These are phyloP conservation scores for Harlomillsia oculata DNA, from an alignment of 1,140 invertebrate genomes.

Conservation along the genomic window DNA sequence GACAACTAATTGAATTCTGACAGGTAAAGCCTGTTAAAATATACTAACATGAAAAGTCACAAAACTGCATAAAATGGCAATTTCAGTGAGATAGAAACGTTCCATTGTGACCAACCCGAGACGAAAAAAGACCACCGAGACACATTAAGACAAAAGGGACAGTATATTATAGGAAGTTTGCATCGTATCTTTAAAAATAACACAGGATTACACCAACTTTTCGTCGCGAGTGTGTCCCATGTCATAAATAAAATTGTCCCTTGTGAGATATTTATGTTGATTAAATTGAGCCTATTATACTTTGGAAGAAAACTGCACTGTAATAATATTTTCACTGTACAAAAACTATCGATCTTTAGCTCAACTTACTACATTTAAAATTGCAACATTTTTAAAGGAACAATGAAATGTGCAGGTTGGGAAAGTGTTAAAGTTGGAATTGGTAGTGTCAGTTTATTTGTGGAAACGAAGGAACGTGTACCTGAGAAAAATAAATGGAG, in stretches of 20 bases:
- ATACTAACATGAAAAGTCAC: neutral
- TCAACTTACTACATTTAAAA: neutral
- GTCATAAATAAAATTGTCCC: conserved; percentile 27
- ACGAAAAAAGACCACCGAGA: no score
- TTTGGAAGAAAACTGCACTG: no score
- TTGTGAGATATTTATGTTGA: conserved; percentile 31
- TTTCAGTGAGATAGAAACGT: neutral
- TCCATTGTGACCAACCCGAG: no score
- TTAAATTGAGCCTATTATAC: conserved; percentile 27
- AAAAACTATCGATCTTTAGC: no score
- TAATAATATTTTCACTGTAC: no score
- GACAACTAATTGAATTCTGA: neutral
- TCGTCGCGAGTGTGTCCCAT: neutral
- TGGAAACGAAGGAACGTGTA: neutral
- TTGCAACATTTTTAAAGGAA: no score
- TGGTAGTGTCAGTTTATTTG: neutral
- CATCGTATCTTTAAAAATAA: conserved; percentile 3
- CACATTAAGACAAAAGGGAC: neutral
- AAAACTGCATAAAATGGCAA: neutral
- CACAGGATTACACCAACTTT: neutral
- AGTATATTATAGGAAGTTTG: neutral
- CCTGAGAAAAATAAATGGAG: no score
- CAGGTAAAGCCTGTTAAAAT: neutral
- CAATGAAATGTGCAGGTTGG: no score
- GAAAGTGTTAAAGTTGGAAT: no score